Percentiles rank a stretch among this genome's conserved stretches.
phyloP scores from a whole-genome alignment of 23 tunicate genomes.

The Corella eumyota region DNA sequence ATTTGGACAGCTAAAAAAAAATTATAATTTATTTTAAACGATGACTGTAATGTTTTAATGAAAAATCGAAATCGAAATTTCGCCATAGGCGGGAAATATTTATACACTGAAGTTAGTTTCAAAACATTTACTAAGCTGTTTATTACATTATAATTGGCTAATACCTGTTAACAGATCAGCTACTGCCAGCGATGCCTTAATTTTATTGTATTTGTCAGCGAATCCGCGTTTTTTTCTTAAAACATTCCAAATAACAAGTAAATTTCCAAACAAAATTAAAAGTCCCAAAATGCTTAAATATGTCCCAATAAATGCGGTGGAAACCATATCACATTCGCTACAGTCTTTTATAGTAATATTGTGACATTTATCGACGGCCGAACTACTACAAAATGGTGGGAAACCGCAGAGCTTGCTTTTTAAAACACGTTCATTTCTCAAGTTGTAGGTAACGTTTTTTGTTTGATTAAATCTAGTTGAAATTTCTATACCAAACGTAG shows the following conservation, averaged over 20 bases:
- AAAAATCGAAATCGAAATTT: no score
- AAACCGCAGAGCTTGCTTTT: neutral
- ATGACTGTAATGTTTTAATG: no score
- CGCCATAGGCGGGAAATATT: no score
- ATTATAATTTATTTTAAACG: no score
- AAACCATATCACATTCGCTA: slow-evolving; percentile 1
- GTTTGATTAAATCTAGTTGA: no score
- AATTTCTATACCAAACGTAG: no score
- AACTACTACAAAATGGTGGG: neutral
- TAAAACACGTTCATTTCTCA: no score
- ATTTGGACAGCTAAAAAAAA: neutral
- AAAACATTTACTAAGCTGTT: neutral
- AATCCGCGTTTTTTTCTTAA: neutral
- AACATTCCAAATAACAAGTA: neutral
- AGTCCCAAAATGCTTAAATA: neutral
- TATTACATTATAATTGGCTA: neutral
- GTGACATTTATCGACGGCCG: neutral
- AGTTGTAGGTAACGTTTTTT: no score
- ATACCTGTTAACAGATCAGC: slow-evolving; percentile 8
- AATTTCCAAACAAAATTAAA: neutral
- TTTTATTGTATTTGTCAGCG: neutral
- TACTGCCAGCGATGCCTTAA: slow-evolving; percentile 5
- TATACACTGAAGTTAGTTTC: neutral
- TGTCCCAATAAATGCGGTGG: neutral
- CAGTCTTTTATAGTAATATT: neutral